Evolutionary conservation across 2,113 vertebrate species (phyloP), one percentile per base, ranked within the genome.

Genomic region (Galbula dea): DNA sequence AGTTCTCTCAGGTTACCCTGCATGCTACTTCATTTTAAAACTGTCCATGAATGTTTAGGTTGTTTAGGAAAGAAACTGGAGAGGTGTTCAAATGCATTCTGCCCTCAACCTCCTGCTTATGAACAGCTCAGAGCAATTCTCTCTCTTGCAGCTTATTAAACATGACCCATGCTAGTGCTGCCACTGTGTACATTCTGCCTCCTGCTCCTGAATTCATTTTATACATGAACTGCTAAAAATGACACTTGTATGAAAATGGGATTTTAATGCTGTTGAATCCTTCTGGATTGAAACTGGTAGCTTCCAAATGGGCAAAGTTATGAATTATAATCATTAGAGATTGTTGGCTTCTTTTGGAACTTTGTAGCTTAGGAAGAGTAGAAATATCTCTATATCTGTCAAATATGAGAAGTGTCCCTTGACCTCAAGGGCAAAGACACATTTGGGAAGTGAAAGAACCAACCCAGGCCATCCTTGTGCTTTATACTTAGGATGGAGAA

Each of bases 241-340:
- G 7, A 16, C 29, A 74, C 32, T 27, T 69, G 6, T 49, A 43
- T 73, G 65, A 59, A 59, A 75, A 13, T 6, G 10, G n/a, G 36
- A 72, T 59, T 71, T 84, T 1, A 51, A 12, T 0, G 0, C 6
- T 29, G 0, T 10, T 39, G 52, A 68, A 59, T 11, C 5, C 9
- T 59, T 52, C 27, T 41, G 55, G n/a, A 57, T 69, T 62, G 68
- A 72, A 89, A 12, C 11, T 59, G 34, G 20, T 26, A 78, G 27
- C 10, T 78, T 63, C 51, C 41, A 14, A 63, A 23, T 6, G 5
- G 43, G 10, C 20, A 32, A 69, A 81, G 24, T 58, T 67, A 46
- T 4, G 15, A 46, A 39, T 67, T 17, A 5, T 32, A 41, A 46
- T 22, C 37, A 3, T 67, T 23, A 29, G 34, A 41, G 4, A 14